A percentile compares a stretch with the other conserved stretches of the same genome.
phyloP scores from a whole-genome alignment of 2,797 vertebrate species.

The Poecile montanus region DNA sequence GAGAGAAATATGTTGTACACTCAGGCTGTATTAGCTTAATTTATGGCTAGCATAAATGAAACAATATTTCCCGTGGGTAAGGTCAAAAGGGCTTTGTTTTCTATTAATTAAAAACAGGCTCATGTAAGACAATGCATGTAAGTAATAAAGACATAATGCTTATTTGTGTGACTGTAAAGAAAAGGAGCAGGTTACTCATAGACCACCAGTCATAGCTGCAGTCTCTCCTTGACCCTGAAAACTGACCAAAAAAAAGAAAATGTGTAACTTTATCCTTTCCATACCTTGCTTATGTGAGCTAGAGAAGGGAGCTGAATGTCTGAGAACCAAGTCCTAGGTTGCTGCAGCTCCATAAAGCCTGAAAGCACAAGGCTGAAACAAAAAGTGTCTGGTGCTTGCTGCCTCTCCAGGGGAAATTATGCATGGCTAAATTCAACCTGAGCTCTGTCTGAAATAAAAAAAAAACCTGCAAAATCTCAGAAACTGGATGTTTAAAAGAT shows the following conservation, averaged over 20 bases:
- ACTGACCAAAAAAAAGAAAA: neutral
- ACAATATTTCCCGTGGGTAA: constrained; percentile 11
- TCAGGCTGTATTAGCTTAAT: constrained; percentile 19
- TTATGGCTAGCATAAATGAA: constrained; percentile 11
- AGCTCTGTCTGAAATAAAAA: neutral
- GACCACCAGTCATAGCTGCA: neutral
- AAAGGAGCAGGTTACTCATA: neutral
- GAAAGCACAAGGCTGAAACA: neutral
- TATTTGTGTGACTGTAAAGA: neutral
- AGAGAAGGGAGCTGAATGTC: neutral
- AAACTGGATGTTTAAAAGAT: constrained; percentile 6
- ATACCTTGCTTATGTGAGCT: neutral
- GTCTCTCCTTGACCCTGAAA: neutral
- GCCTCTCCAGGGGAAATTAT: neutral
- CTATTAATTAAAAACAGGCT: constrained; percentile 53
- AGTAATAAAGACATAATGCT: constrained; percentile 15
- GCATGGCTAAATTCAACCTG: neutral
- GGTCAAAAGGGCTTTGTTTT: constrained; percentile 41
- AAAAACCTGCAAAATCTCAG: neutral
- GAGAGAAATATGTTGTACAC: neutral
- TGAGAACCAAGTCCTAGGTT: neutral
- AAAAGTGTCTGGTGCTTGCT: neutral
- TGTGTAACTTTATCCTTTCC: neutral
- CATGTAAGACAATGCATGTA: neutral
- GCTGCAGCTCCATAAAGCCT: neutral